Evolutionary conservation across 2,113 vertebrate genomes (phyloP).

Genomic region (Vombatus ursinus): DNA sequence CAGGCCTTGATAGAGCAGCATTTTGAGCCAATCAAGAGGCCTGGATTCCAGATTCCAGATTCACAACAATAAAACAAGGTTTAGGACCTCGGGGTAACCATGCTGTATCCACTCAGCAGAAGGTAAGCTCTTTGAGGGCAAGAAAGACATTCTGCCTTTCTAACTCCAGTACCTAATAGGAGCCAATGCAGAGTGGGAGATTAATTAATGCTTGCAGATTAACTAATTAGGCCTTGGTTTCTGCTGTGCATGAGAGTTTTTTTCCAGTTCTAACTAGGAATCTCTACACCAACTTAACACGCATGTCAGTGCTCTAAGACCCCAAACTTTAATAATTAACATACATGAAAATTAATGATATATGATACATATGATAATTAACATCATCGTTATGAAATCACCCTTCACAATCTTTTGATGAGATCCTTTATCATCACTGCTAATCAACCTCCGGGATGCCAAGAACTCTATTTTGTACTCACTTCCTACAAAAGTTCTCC

Average conservation of each 20-base stretch:
- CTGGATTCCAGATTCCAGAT: neutral
- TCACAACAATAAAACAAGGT: neutral
- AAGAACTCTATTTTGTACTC: neutral
- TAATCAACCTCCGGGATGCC: constrained; percentile 1
- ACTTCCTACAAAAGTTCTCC: neutral
- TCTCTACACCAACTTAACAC: neutral
- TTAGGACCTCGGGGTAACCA: too few relatives aligned
- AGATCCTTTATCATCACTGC: constrained; percentile 20
- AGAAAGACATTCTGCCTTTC: neutral
- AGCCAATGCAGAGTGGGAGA: neutral
- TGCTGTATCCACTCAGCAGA: neutral
- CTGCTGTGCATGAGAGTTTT: neutral
- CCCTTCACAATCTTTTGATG: constrained; percentile 7
- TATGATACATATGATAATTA: too few relatives aligned
- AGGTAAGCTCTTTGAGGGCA: neutral
- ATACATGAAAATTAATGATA: too few relatives aligned
- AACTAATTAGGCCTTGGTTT: neutral
- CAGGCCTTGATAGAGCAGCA: neutral
- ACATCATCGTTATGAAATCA: constrained; percentile 7
- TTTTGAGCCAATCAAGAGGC: neutral
- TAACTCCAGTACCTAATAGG: neutral
- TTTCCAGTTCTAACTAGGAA: neutral
- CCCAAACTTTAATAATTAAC: constrained; percentile 18
- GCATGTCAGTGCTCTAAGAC: constrained; percentile 9
- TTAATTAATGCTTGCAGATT: neutral